Evolutionary conservation across 2,113 vertebrate species (phyloP).

Genomic region (Lagopus leucura): DNA sequence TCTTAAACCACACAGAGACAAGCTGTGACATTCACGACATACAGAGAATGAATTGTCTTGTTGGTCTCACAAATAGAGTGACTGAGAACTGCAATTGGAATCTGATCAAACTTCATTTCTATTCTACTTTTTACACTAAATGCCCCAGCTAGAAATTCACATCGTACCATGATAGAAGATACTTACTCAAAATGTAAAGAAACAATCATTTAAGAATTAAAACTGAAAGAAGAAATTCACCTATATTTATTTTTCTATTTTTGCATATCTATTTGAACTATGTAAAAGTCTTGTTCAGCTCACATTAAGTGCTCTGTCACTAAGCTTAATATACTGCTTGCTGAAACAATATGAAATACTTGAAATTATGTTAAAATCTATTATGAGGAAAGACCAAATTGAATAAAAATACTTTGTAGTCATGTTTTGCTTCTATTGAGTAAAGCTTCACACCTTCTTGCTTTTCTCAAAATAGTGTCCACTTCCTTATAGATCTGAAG

Average conservation of each 20-base stretch:
- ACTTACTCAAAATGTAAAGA: not conserved
- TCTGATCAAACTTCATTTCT: not conserved
- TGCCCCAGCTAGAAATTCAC: not conserved
- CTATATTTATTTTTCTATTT: rapidly evolving
- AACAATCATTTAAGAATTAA: not conserved
- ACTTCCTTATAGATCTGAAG: not conserved
- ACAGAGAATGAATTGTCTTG: not conserved
- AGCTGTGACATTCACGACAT: not conserved
- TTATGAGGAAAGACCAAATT: not conserved
- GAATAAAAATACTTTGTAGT: not conserved
- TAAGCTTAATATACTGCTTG: not conserved
- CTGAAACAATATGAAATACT: not conserved
- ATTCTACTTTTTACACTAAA: not conserved
- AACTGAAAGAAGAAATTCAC: not conserved
- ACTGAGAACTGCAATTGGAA: not conserved
- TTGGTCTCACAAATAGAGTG: not conserved
- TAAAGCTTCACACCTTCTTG: not conserved
- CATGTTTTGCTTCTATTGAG: not conserved
- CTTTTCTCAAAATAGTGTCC: not conserved
- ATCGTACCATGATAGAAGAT: not conserved
- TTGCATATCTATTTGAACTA: not conserved
- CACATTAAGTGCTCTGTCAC: not conserved
- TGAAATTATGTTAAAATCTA: not conserved
- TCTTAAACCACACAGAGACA: not conserved
- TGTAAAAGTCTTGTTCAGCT: not conserved